Evolutionary conservation across 2,113 vertebrate genomes (phyloP), one percentile per base, ranked within the genome.

Genomic region (Siniperca knerii): DNA sequence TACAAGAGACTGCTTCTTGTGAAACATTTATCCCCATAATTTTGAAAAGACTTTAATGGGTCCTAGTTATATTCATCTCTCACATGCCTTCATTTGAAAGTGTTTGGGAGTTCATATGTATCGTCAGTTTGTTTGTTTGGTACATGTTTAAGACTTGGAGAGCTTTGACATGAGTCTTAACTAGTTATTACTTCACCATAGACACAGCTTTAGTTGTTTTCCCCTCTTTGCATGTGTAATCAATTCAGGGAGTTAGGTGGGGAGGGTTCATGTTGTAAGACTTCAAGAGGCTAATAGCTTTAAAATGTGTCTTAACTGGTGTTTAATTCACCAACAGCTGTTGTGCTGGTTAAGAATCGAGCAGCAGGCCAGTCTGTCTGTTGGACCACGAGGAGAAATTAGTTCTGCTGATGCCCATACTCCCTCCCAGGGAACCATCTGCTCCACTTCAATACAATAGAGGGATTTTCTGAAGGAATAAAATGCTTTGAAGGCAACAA

Each of bases 251-350:
- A 67, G 92, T 92, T 92, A 90, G 92, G 68, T 68, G 81, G 86
- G 71, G 87, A 77, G 87, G 89, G 77, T 82, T 50, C n/a, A 72
- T 54, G 58, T 85, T 89, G 80, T 90, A 55, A 84, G 75, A 85
- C 77, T 81, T 89, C 74, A 86, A 78, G 54, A 79, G 77, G 85
- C 97, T 98, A 97, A 98, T 97, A 96, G 97, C 96, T 97, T 97
- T 97, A 96, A 98, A 98, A 98, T 97, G 96, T 97, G 96, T 96
- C 97, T 98, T 98, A 98, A 98, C 97, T 98, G 96, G 96, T 89
- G 95, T 97, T 97, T 98, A 97, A 98, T 97, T 98, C 96, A 96
- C 94, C 95, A 93, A 94, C 98, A 98, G 97, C 98, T 99, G 97
- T 97, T 98, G 96, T 87, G 77, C 89, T 93, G 90, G 93, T 93